Evolutionary conservation across 64 coral and sea anemone genomes (phyloP).

Genomic region (Catalaphyllia jardinei): DNA sequence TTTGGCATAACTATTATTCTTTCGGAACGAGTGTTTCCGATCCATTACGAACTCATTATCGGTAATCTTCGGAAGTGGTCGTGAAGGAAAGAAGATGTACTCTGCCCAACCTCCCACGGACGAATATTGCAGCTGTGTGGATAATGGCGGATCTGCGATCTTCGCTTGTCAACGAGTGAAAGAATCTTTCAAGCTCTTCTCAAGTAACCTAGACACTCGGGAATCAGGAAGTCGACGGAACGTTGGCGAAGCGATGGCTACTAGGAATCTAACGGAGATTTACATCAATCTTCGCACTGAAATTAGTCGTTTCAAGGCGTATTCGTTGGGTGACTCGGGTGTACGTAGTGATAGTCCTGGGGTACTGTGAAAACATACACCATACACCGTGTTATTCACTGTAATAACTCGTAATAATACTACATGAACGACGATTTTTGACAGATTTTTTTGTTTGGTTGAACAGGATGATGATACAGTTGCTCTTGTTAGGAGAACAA

Average conservation of each 20-base stretch:
- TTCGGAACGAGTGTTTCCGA: not conserved
- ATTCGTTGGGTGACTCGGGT: slow-evolving; percentile 78
- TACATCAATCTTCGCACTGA: slow-evolving; percentile 90
- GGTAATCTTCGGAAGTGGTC: slow-evolving; percentile 3
- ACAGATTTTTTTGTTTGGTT: slow-evolving; percentile 34
- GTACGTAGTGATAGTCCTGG: slow-evolving; percentile 75
- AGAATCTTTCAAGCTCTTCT: not conserved
- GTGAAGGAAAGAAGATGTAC: not conserved
- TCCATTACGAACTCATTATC: not conserved
- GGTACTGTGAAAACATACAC: slow-evolving; percentile 47
- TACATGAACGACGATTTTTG: not conserved
- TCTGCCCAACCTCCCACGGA: slow-evolving; percentile 18
- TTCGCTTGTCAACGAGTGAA: not conserved
- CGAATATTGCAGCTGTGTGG: slow-evolving; percentile 25
- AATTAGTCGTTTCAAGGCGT: slow-evolving; percentile 90
- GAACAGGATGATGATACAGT: slow-evolving; percentile 93
- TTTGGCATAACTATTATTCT: not conserved
- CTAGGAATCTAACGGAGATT: slow-evolving; percentile 88
- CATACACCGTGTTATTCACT: slow-evolving; percentile 10
- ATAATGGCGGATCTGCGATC: slow-evolving; percentile 17
- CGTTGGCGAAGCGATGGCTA: slow-evolving; percentile 58
- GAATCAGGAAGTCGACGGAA: slow-evolving; percentile 1
- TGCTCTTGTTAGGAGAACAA: slow-evolving; percentile 79
- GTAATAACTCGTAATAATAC: not conserved
- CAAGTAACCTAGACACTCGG: not conserved